Evolutionary conservation across 30 jellyfish, hydroid and myxozoan species (phyloP), one percentile per base, ranked within the genome.

Genomic region (Turritopsis rubra): DNA sequence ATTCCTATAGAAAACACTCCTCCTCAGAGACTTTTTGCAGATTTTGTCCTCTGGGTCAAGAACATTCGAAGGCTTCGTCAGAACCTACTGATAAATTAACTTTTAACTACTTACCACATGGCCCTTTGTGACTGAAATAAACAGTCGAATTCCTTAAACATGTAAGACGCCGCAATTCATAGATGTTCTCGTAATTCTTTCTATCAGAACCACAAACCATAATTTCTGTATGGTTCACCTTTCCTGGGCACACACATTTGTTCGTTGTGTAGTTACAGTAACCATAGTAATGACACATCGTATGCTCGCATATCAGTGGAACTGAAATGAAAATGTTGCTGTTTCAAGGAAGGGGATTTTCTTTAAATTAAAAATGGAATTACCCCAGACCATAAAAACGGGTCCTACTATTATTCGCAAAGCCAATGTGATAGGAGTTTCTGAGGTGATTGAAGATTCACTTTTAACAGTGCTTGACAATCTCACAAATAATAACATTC

Each of bases 141-240:
- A 74, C 23, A 8, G 82, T 74, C 60, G 27, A n/a, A 23, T 74
- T 74, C 71, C 13, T 30, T 74, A n/a, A 13, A 74, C 82, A 74
- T 0, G 72, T 71, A 74, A n/a, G 52, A 16, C 31, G 53, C 21
- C 23, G 52, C 24, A 74, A 29, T 1, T 26, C 82, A 13, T 74
- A 21, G 72, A 74, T n/a, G n/a, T 21, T 74, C 19, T 26, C 13
- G 65, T 74, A 74, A 16, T 26, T 74, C 60, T 23, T 1, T 23
- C 82, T 19, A 29, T 74, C 71, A 13, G 54, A n/a, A 17, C 82
- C 82, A 74, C 82, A 74, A 5, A 41, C 60, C 13, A n/a, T n/a
- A n/a, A 41, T 41, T 41, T 13, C 60, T 13, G 60, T 41, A 13
- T 41, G 60, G 60, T 41, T 41, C 52, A n/a, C 16, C 21, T 27